Evolutionary conservation across 2,888 invertebrate species (phyloP).

Genomic region (Ochlodes sylvanus): DNA sequence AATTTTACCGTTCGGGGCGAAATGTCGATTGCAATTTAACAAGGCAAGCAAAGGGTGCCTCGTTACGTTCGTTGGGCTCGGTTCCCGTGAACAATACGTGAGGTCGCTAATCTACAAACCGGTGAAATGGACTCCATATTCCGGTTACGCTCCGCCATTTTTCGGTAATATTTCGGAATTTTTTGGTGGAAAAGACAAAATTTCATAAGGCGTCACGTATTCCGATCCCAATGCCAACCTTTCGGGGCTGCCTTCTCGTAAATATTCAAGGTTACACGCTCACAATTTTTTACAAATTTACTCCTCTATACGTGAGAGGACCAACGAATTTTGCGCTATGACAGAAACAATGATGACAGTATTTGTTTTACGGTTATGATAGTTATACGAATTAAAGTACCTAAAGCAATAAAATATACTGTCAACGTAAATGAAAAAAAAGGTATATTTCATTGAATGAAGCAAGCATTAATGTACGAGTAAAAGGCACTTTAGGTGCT

Average conservation of each 20-base stretch:
- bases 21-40: conserved; percentile 37
- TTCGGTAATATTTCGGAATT: conserved; percentile 38
- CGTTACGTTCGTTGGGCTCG: conserved; percentile 20
- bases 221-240: conserved; percentile 55
- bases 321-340: conserved; percentile 39
- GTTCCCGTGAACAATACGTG: conserved; percentile 21
- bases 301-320: conserved; percentile 53
- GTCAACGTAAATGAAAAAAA: too few relatives aligned
- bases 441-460: too few relatives aligned
- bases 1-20: conserved; percentile 30
- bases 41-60: conserved; percentile 24
- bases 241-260: conserved; percentile 62
- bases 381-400: too few relatives aligned
- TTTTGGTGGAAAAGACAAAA: conserved; percentile 57
- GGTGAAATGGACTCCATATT: conserved; percentile 31
- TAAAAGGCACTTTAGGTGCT: too few relatives aligned
- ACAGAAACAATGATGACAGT: conserved; percentile 6
- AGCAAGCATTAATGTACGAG: too few relatives aligned
- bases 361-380: too few relatives aligned
- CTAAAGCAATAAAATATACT: too few relatives aligned
- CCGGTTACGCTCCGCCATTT: conserved; percentile 32
- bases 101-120: conserved; percentile 27
- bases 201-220: conserved; percentile 65
- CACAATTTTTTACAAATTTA: conserved; percentile 70
- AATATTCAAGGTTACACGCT: conserved; percentile 75